These are phyloP conservation scores for Eulemur mongoz DNA, from an alignment of 2,797 vertebrate genomes.

Conservation along the genomic window DNA sequence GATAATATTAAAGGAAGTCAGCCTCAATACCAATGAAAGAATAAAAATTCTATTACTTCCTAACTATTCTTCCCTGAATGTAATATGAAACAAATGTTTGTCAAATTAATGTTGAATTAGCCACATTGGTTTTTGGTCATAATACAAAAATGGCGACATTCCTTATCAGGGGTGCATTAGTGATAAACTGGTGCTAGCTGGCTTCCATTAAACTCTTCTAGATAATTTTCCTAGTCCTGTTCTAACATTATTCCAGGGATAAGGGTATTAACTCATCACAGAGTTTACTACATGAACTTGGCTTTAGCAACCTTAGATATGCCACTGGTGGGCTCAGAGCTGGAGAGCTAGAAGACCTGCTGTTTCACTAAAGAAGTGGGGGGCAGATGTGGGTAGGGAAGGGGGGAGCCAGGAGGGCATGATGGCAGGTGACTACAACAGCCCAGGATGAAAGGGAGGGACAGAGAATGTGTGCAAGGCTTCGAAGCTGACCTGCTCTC, in stretches of 20 bases:
- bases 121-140: background rate
- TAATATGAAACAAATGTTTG: slow-evolving; percentile 11
- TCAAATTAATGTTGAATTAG: background rate
- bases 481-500: background rate
- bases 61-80: background rate
- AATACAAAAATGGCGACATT: background rate
- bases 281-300: background rate
- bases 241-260: background rate
- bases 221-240: background rate
- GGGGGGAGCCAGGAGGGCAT: background rate
- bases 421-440: background rate
- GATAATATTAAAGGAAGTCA: background rate
- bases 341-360: background rate
- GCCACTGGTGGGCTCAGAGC: background rate
- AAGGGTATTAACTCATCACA: background rate
- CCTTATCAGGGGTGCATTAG: background rate
- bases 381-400: background rate
- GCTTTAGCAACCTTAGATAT: background rate
- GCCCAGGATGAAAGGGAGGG: background rate
- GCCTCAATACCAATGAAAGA: background rate
- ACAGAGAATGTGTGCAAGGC: background rate
- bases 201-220: slow-evolving; percentile 36
- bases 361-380: background rate
- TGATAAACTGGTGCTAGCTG: background rate
- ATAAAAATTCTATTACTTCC: slow-evolving; percentile 23